Evolutionary conservation across 2,888 invertebrate species (phyloP), one percentile per base, ranked within the genome.

Genomic region (Drosophila fulvimacula): DNA sequence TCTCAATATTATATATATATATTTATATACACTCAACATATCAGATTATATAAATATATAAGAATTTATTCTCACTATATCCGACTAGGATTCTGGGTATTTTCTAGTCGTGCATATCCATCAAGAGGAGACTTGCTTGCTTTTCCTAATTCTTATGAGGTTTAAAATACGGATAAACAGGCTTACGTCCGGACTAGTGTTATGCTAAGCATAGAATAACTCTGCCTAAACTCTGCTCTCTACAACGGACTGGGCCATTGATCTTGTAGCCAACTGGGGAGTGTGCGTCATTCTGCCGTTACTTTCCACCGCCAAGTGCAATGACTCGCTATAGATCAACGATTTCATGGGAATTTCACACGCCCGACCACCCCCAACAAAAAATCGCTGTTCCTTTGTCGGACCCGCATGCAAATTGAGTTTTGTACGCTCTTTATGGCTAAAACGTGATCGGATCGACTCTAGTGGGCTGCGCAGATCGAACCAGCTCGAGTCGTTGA

Each of bases 391-490:
- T 46, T n/a, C 46, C 46, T 46, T 46, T 27, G 27, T 46, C 46
- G 11, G 30, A 17, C 1, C 13, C 44, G 64, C 44, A 44, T 30
- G 44, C 52, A 17, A 46, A 24, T 65, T 52, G 36, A 24, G 24
- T 72, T 52, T 32, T 41, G 42, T 19, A 13, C 19, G 49, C 3
- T 19, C 9, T 13, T 5, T 53, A 81, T 61, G 21, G 62, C 36
- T 21, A 34, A 78, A 76, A 81, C 80, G 83, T 81, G 83, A 83
- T 78, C 67, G 48, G 44, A 59, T 15, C 55, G 36, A 52, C 42
- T 63, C 42, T 10, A 9, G 41, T 17, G 24, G 38, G n/a, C 9
- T 4, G 11, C 13, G 41, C 32, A 11, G 19, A 19, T 48, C 30
- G 17, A 30, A 30, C 30, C 13, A 53, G 53, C 38, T 19, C 56